Percentiles rank a stretch among this genome's conserved stretches.
phyloP scores from a whole-genome alignment of 2,888 invertebrate species.

The Papilio gigon region DNA sequence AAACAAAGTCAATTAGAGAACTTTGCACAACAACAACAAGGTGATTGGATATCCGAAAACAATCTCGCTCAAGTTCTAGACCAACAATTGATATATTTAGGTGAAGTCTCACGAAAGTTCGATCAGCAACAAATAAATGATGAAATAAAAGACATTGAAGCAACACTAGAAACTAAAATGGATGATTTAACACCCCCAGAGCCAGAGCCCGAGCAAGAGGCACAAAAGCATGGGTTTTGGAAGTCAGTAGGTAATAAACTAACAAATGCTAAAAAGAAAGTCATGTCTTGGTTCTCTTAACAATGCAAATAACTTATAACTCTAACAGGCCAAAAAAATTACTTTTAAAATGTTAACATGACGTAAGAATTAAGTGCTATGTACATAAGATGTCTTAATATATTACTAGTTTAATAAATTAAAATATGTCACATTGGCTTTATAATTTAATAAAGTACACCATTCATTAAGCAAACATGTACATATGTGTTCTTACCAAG shows the following conservation, averaged over 20 bases:
- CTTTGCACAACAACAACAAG: constrained; percentile 45
- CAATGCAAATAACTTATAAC: constrained; percentile 52
- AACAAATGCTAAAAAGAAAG: constrained; percentile 76
- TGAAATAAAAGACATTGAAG: constrained; percentile 21
- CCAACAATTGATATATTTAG: constrained; percentile 44
- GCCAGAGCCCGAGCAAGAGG: constrained; percentile 53
- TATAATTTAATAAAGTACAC: constrained; percentile 11
- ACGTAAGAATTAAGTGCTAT: background rate
- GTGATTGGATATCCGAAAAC: constrained; percentile 44
- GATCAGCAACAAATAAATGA: constrained; percentile 7
- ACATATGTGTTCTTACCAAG: constrained; percentile 1
- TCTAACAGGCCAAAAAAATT: background rate
- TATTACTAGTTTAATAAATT: background rate
- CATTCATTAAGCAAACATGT: background rate
- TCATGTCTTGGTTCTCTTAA: constrained; percentile 74
- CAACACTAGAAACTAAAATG: constrained; percentile 39
- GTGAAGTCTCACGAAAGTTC: constrained; percentile 10
- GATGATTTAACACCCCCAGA: constrained; percentile 48
- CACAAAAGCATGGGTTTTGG: constrained; percentile 81
- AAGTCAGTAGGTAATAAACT: constrained; percentile 79
- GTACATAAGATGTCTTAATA: background rate
- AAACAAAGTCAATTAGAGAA: constrained; percentile 39
- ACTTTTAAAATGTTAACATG: constrained; percentile 10
- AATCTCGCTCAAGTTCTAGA: constrained; percentile 42
- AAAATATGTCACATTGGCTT: constrained; percentile 13